These are phyloP conservation scores for Pluvialis apricaria DNA, from an alignment of 2,113 vertebrate species.

Conservation along the genomic window DNA sequence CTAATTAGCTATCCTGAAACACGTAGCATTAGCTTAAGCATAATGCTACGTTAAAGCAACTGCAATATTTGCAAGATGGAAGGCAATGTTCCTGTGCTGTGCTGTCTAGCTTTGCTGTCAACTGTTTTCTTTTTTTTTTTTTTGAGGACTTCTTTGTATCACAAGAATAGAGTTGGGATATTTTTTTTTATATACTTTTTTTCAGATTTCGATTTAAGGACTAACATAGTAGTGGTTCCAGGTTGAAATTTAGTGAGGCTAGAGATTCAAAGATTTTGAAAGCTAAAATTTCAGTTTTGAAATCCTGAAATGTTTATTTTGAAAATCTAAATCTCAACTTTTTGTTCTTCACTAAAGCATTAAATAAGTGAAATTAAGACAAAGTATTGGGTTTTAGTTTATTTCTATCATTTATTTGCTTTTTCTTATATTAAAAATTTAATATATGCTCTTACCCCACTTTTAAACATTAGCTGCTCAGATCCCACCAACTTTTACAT, in stretches of 20 bases:
- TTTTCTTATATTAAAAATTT: background rate
- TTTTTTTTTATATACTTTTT: background rate
- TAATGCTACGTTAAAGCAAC: background rate
- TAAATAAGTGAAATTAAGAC: background rate
- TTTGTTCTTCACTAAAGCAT: background rate
- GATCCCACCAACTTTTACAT: background rate
- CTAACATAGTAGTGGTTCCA: background rate
- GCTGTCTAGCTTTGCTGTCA: background rate
- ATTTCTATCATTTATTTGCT: background rate
- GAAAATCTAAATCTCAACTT: background rate
- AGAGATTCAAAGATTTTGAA: background rate
- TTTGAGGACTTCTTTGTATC: background rate
- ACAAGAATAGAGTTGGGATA: background rate
- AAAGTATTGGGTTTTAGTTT: fast-evolving
- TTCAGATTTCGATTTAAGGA: background rate
- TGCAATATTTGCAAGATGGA: background rate
- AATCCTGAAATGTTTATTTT: background rate
- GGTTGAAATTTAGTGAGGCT: background rate
- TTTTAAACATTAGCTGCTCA: background rate
- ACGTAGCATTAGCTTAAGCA: background rate
- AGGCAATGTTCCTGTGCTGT: background rate
- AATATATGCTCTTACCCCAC: background rate
- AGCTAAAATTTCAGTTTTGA: background rate
- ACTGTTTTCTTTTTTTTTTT: too few relatives aligned
- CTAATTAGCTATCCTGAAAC: background rate